Base-by-base conservation (phyloP, 2,888 invertebrate genomes). In the Chrysomela aeneicollis region DNA sequence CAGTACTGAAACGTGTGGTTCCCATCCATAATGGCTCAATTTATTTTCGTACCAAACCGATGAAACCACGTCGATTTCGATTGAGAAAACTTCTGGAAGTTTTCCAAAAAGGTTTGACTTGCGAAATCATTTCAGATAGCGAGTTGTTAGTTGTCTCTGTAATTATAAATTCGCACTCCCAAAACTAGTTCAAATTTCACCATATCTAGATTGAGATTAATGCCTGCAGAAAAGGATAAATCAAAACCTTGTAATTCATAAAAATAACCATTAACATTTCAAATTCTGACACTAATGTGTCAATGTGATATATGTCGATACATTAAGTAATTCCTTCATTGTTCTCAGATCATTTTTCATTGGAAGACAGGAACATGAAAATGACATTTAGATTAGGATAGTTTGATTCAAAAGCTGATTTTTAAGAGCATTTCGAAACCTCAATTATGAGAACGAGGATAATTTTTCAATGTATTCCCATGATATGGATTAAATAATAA, bases 371-470 rank as follows among this genome's bases (percentile, higher is more conserved):
- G n/a, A 42, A 42, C 42, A 42, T 42, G 42, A 42, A 42, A 15
- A 42, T 42, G 42, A 42, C 42, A 42, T 42, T 42, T 15, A 42
- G 42, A 42, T 42, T 42, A 42, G 42, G 42, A n/a, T 42, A 42
- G 2, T 42, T 42, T 42, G 42, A 42, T 42, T 42, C 12, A 42
- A 42, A 42, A 42, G 42, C 42, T 15, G 42, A 42, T 12, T 42
- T 42, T 42, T 42, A 42, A 42, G 42, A 42, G 42, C 42, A 42
- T 42, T 42, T 42, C 12, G 12, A 15, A 42, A 42, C 42, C 42
- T 15, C 15, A 15, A 42, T 42, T n/a, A 15, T 42, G n/a, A 42
- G 42, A 42, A 42, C 42, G 6, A n/a, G 15, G 15, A 42, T 42
- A n/a, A 42, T 42, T 42, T 42, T 42, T 35, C 35, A 35, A 35